Percentiles rank a stretch among this genome's conserved stretches.
Evolutionary conservation across 2,113 vertebrate species (phyloP).

Genomic region (cattle (Bos taurus)): DNA sequence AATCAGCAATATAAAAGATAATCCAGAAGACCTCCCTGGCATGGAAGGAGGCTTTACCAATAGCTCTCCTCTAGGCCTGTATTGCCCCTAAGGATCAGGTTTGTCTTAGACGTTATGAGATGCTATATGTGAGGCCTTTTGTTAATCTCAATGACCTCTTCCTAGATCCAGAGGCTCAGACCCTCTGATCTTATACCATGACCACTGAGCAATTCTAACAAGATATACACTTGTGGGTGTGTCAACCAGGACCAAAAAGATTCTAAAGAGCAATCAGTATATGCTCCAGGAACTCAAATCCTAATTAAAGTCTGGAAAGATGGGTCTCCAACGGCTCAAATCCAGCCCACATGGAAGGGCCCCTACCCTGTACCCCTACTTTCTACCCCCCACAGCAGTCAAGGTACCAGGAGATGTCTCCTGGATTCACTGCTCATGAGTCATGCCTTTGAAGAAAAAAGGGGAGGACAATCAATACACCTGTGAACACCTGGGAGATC

Average conservation of each 20-base stretch:
- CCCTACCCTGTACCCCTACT: background rate
- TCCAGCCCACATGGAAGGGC: background rate
- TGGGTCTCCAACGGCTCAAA: background rate
- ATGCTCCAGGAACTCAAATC: background rate
- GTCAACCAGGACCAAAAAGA: background rate
- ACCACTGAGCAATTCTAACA: background rate
- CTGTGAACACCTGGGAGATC: background rate
- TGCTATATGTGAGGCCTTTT: background rate
- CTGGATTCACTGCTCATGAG: background rate
- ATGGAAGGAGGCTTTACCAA: background rate
- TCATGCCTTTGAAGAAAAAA: background rate
- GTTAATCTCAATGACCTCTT: background rate
- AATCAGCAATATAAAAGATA: background rate
- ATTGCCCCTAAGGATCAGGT: background rate
- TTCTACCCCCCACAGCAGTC: background rate
- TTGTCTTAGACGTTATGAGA: background rate
- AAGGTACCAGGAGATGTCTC: background rate
- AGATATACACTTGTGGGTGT: background rate
- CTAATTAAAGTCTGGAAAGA: background rate
- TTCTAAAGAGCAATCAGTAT: background rate
- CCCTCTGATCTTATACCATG: background rate
- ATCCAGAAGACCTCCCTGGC: background rate
- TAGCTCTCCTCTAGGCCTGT: rapidly evolving
- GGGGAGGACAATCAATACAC: background rate
- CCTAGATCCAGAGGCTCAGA: background rate